phyloP scores from a whole-genome alignment of 2,113 vertebrate genomes.

The Polyodon spathula region DNA sequence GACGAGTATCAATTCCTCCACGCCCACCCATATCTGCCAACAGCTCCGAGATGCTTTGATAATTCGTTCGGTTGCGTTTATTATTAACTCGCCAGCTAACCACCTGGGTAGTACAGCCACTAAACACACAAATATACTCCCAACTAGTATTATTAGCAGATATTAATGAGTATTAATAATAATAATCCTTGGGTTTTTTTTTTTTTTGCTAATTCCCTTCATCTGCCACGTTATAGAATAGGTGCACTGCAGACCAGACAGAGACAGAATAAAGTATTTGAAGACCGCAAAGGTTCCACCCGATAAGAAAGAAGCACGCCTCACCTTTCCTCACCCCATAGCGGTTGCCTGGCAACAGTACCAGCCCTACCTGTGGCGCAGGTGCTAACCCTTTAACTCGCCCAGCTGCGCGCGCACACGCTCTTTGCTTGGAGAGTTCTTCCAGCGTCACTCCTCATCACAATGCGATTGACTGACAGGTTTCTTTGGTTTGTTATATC shows the following conservation, averaged over 20 bases:
- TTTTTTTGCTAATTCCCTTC: no score
- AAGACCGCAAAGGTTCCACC: neutral
- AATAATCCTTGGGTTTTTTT: no score
- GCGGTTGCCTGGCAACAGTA: constrained; percentile 65
- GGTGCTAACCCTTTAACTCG: constrained; percentile 26
- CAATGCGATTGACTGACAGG: neutral
- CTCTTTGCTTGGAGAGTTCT: constrained; percentile 31
- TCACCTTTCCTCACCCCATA: constrained; percentile 48
- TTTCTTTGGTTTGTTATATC: neutral
- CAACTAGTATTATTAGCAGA: no score
- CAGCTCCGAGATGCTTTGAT: neutral
- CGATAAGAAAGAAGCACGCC: constrained; percentile 30
- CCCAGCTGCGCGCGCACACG: constrained; percentile 32
- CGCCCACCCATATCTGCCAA: neutral
- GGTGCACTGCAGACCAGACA: neutral
- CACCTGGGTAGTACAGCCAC: no score
- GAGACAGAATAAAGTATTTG: neutral
- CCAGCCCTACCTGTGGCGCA: constrained; percentile 68
- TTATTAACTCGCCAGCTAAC: constrained; percentile 2
- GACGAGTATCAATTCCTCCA: neutral
- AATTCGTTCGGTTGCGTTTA: no score
- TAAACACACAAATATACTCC: no score
- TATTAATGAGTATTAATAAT: no score
- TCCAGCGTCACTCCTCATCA: neutral
- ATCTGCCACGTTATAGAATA: neutral